Evolutionary conservation across 2,888 invertebrate species (phyloP).

Genomic region (Apotomis capreana): DNA sequence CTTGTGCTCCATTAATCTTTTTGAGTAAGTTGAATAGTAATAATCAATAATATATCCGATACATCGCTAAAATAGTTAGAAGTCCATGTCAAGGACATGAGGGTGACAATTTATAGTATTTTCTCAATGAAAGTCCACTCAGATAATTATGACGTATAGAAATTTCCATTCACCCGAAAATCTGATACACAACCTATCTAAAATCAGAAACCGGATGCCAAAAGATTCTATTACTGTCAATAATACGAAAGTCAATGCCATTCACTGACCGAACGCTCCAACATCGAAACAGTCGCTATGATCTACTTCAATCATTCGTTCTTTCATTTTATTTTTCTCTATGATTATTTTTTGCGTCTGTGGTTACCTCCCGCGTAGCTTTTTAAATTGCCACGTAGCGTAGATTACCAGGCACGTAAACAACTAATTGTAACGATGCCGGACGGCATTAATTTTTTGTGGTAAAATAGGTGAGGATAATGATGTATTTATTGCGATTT

Average conservation of each 20-base stretch:
- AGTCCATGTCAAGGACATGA: too few species aligned
- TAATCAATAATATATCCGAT: too few species aligned
- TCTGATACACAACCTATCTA: conserved; percentile 19
- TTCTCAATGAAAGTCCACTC: background rate
- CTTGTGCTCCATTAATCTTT: too few species aligned
- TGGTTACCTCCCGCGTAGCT: conserved; percentile 46
- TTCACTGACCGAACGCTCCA: conserved; percentile 50
- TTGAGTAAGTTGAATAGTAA: too few species aligned
- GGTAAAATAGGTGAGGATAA: conserved; percentile 37
- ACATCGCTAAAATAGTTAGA: too few species aligned
- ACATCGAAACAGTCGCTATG: conserved; percentile 46
- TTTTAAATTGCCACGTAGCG: conserved; percentile 42
- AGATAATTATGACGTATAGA: background rate
- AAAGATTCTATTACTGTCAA: conserved; percentile 32
- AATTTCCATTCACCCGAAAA: conserved; percentile 18
- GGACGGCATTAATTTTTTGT: conserved; percentile 36
- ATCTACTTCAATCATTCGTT: conserved; percentile 43
- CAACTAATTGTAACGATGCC: conserved; percentile 38
- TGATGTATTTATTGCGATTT: conserved; percentile 40
- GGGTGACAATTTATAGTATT: background rate
- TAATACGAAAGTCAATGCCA: conserved; percentile 43
- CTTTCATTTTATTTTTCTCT: conserved; percentile 39
- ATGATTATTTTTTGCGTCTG: conserved; percentile 40
- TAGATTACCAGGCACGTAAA: conserved; percentile 40
- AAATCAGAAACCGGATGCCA: conserved; percentile 20